A percentile compares a stretch with the other conserved stretches of the same genome.
Evolutionary conservation across 2,888 invertebrate genomes (phyloP).

Genomic region (Cylindroiulus punctatus): DNA sequence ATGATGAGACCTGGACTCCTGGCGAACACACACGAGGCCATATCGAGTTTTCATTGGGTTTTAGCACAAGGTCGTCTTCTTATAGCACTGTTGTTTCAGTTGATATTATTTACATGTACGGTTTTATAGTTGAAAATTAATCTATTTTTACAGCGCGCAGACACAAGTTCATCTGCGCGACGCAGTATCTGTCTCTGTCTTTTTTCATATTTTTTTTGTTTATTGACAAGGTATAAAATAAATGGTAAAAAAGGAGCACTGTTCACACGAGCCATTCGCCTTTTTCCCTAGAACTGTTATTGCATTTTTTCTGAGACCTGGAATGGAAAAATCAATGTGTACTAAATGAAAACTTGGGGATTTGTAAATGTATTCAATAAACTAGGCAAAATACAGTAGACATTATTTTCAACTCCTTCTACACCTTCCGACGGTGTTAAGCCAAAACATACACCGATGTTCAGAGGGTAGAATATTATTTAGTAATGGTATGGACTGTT

Average conservation of each 20-base stretch:
- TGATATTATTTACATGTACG: not conserved
- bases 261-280: slow-evolving; percentile 59
- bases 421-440: too few species aligned
- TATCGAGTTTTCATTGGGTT: not conserved
- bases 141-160: not conserved
- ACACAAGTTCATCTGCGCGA: not conserved
- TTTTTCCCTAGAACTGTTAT: slow-evolving; percentile 58
- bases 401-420: too few species aligned
- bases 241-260: slow-evolving; percentile 49
- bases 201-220: not conserved
- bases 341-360: too few species aligned
- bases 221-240: slow-evolving; percentile 43
- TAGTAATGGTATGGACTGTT: too few species aligned
- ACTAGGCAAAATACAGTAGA: too few species aligned
- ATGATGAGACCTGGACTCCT: not conserved
- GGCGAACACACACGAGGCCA: slow-evolving; percentile 5
- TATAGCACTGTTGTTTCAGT: not conserved
- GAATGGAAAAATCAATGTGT: slow-evolving; percentile 44
- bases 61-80: too few species aligned
- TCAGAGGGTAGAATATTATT: too few species aligned
- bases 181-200: not conserved
- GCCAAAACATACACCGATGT: too few species aligned
- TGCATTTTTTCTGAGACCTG: slow-evolving; percentile 57
- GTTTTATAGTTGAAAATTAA: slow-evolving; percentile 13
- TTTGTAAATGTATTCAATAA: too few species aligned